Evolutionary conservation across 2,888 invertebrate species (phyloP).

Genomic region (Cryptocheilus praepositus): DNA sequence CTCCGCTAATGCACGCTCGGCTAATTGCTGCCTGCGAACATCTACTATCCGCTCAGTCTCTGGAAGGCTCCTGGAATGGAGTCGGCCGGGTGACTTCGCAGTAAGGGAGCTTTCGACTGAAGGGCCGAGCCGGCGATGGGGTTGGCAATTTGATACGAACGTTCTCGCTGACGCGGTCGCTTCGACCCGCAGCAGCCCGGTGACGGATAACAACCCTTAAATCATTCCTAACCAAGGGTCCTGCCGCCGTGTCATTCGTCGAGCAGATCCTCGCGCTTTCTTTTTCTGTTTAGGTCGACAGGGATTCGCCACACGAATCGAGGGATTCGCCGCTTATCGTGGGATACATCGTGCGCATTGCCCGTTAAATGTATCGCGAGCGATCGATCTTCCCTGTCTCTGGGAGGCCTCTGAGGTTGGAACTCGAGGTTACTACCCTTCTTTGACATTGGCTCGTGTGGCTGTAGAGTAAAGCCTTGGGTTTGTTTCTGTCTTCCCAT

Average conservation of each 20-base stretch:
- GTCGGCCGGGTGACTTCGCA: not conserved
- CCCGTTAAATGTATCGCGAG: no score
- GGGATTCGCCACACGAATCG: not conserved
- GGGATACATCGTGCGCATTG: no score
- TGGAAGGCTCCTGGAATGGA: not conserved
- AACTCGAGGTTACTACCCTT: no score
- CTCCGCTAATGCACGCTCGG: conserved; percentile 8
- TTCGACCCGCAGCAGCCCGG: conserved; percentile 46
- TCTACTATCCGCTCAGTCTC: no score
- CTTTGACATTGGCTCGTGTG: no score
- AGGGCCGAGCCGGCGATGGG: conserved; percentile 30
- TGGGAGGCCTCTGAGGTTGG: no score
- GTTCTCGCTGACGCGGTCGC: conserved; percentile 60
- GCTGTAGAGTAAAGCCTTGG: no score
- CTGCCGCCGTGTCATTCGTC: conserved; percentile 10
- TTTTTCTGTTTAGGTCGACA: conserved; percentile 1
- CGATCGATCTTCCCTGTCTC: no score
- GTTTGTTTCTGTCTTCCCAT: no score
- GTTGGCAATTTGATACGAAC: conserved; percentile 54
- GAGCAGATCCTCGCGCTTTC: not conserved
- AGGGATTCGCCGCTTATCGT: not conserved
- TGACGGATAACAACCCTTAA: conserved; percentile 64
- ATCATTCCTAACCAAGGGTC: conserved; percentile 53
- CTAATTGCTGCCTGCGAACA: conserved; percentile 9
- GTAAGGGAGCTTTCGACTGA: conserved; percentile 20